These are phyloP conservation scores for Pipistrellus pipistrellus DNA, from an alignment of 2,797 vertebrate genomes.

Conservation along the genomic window DNA sequence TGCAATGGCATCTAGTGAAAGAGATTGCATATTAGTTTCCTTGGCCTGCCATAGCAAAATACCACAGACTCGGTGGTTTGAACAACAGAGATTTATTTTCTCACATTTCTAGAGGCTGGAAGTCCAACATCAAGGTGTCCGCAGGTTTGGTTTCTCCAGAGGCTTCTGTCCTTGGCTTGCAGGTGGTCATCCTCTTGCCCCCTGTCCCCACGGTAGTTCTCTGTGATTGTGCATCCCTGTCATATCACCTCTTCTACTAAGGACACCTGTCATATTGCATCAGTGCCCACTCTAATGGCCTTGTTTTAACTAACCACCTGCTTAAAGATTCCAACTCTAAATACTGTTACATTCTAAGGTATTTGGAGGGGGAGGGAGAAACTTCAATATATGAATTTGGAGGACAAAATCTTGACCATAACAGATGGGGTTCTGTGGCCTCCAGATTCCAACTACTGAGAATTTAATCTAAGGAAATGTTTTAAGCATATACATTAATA, in stretches of 20 bases:
- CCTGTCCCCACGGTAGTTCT: background rate
- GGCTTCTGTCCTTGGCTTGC: background rate
- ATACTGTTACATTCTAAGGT: background rate
- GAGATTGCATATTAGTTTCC: background rate
- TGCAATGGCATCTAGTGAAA: background rate
- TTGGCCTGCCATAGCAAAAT: background rate
- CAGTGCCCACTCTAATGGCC: background rate
- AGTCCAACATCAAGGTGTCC: background rate
- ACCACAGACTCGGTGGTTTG: background rate
- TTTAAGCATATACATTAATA: background rate
- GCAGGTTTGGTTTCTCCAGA: background rate
- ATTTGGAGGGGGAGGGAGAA: rapidly evolving
- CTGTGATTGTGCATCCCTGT: background rate
- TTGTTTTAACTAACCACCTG: background rate
- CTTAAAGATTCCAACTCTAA: background rate
- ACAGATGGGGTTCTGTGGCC: background rate
- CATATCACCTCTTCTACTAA: background rate
- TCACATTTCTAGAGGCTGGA: background rate
- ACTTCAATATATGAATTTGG: background rate
- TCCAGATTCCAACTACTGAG: background rate
- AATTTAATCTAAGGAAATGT: background rate
- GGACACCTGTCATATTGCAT: background rate
- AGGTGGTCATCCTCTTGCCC: background rate
- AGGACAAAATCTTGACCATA: background rate
- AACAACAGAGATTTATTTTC: background rate